A percentile compares a stretch with the other conserved stretches of the same genome.
Evolutionary conservation across 2,113 vertebrate species (phyloP).

Genomic region (Fulmarus glacialis): DNA sequence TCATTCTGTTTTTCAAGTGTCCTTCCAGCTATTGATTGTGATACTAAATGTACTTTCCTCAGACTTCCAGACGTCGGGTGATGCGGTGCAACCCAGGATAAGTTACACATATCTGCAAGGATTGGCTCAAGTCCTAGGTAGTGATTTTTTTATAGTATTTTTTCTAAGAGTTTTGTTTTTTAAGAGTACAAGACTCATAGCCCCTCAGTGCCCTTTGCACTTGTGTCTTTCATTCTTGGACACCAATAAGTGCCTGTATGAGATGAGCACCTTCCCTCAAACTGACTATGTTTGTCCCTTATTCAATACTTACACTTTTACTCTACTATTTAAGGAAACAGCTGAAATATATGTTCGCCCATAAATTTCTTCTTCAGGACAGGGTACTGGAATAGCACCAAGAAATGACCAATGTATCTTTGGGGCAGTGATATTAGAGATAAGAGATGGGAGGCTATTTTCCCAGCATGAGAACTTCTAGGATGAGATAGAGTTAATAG

Average conservation of each 20-base stretch:
- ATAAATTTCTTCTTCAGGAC: background rate
- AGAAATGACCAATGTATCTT: background rate
- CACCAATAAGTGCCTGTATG: background rate
- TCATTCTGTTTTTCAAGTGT: constrained; percentile 35
- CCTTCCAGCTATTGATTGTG: constrained; percentile 53
- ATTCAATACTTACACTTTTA: background rate
- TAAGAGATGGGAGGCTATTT: background rate
- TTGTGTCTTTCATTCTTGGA: background rate
- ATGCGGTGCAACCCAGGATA: background rate
- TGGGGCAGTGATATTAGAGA: background rate
- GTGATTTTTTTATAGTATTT: background rate
- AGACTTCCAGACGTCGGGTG: background rate
- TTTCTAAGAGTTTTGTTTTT: background rate
- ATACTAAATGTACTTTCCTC: constrained; percentile 1
- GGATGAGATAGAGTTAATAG: background rate
- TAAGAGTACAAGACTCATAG: background rate
- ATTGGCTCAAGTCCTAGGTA: background rate
- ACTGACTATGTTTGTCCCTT: background rate
- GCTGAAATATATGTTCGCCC: background rate
- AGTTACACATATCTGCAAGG: background rate
- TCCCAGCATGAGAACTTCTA: background rate
- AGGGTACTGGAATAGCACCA: background rate
- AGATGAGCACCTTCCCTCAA: background rate
- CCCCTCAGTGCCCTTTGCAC: background rate
- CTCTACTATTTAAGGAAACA: background rate